Evolutionary conservation across 2,113 vertebrate genomes (phyloP).

Genomic region (Oriolus oriolus): DNA sequence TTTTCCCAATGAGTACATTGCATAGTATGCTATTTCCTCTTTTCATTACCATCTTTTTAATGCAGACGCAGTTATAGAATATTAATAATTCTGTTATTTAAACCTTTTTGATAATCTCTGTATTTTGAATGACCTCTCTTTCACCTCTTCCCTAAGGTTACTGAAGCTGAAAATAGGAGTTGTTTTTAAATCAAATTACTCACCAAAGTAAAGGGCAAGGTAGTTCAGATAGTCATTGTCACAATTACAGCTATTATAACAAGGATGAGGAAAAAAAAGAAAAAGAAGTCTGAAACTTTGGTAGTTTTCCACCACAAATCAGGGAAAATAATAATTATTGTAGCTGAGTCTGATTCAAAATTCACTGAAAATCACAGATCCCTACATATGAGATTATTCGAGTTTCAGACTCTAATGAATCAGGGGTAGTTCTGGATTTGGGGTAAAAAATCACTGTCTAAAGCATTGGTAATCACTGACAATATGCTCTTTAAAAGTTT

Average conservation of each 20-base stretch:
- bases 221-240: background rate
- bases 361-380: background rate
- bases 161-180: background rate
- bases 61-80: conserved; percentile 25
- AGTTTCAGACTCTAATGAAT: background rate
- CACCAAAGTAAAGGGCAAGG: background rate
- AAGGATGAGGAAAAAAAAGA: background rate
- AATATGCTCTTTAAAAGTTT: background rate
- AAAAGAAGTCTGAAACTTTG: background rate
- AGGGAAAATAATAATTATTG: background rate
- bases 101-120: conserved; percentile 38
- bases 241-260: conserved; percentile 9
- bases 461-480: background rate
- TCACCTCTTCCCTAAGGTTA: conserved; percentile 20
- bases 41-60: conserved; percentile 43
- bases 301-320: background rate
- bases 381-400: background rate
- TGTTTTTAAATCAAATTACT: conserved; percentile 34
- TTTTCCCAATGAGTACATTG: conserved; percentile 46
- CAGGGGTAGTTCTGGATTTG: background rate
- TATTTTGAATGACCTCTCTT: conserved; percentile 54
- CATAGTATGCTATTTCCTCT: conserved; percentile 39
- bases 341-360: background rate
- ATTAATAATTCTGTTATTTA: conserved; percentile 48
- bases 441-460: background rate